Base-by-base conservation (phyloP, 2,888 invertebrate genomes). In the Ochropacha duplaris region DNA sequence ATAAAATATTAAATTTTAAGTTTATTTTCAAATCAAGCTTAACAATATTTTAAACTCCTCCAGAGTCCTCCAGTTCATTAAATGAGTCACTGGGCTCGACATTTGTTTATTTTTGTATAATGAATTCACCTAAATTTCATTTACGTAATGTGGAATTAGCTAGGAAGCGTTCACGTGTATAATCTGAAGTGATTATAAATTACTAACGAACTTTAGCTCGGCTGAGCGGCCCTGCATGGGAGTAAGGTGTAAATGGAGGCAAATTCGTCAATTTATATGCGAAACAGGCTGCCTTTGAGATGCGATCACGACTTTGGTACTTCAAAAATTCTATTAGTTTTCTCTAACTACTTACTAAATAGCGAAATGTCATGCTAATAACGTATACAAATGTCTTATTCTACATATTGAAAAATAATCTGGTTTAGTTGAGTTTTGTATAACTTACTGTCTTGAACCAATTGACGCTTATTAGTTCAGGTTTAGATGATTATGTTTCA, bases 231-330 rank as follows among this genome's bases (percentile, higher is more conserved):
- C 79, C 78, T 84, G 84, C 78, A 76, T 83, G 84, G 79, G 80
- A 80, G 81, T 77, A 83, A 86, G 88, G 90, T 88, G 90, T 87
- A 88, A 90, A 88, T 90, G 82, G 87, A 89, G 81, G 89, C 86
- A 91, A 92, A 91, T 92, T 88, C 85, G 84, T 89, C 91, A 91
- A 92, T 92, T 90, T 91, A 90, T 91, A 92, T 92, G 91, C 92
- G 90, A 87, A 85, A 83, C 88, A 85, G 81, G 69, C 78, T 76
- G 84, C 87, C 87, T 89, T 88, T 88, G 90, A 88, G 83, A 81
- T 72, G 78, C 79, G 85, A 82, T 86, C 81, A 83, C 79, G 83
- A 83, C 83, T 76, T 81, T 77, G 72, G 76, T 68, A 72, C 70
- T 71, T 69, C 73, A 80, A 84, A 84, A 82, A 83, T 80, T 80